Base-by-base conservation (phyloP, 1,140 invertebrate species). In the Fopius arisanus region DNA sequence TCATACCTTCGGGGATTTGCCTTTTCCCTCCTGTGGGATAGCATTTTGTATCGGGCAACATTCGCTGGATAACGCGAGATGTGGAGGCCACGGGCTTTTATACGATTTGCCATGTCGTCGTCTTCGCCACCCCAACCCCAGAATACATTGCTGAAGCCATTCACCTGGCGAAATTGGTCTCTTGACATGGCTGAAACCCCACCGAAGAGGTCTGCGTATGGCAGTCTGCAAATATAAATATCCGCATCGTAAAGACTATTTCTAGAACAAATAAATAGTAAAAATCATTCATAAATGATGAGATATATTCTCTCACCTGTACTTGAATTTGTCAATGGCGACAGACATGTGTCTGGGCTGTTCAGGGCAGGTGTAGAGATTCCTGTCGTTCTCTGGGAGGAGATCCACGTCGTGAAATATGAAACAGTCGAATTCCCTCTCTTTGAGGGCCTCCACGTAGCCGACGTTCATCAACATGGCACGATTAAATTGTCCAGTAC, bases 361-460 rank as follows among this genome's bases (percentile, higher is more conserved):
- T 72, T 93, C 90, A 1, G 95, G 95, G 88, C 96, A 98, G 14
- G 92, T 93, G 88, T 99, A 98, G 23, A 98, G 86, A 88, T 98
- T 98, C 73, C 93, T 88, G 81, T 97, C 95, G 88, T 98, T 95
- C 82, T 98, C 94, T 5, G 97, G 96, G 80, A 98, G 87, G 62
- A 98, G 90, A 87, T 98, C 97, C 23, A 99, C 95, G 86, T 98
- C 97, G 88, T 98, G 97, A 88, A 98, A 98, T 75, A 98, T 93
- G 86, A 97, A 97, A 88, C 97, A 98, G 80, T 96, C 92, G 87
- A 93, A 96, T 43, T 91, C 88, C 43, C 92, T 90, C 41, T 92
- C 87, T 82, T 95, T 95, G 76, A 93, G 85, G 1, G 96, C 94
- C 87, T 98, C 97, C 41, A 92, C 90, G 86, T 94, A 98, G 6